Percentiles rank a stretch among this genome's conserved stretches.
Evolutionary conservation across 53 echinoderm and acorn worm genomes (phyloP).

Genomic region (Stichopus horrens): DNA sequence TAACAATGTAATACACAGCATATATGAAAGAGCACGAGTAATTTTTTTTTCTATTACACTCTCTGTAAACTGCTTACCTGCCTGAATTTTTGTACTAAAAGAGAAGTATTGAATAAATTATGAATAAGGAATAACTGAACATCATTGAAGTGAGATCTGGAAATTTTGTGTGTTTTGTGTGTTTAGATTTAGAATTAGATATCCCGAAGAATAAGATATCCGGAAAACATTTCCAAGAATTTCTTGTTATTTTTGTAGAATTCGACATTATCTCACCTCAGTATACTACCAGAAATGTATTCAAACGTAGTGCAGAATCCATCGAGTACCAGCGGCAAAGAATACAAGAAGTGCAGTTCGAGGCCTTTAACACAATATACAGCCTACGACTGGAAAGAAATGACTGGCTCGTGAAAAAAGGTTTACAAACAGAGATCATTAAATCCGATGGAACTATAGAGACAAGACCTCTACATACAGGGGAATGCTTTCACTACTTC

Average conservation of each 20-base stretch:
- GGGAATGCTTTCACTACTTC: slow-evolving; percentile 60
- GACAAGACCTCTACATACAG: slow-evolving; percentile 47
- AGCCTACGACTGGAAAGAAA: slow-evolving; percentile 60
- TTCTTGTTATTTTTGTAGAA: slow-evolving; percentile 14
- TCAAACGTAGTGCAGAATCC: slow-evolving; percentile 55
- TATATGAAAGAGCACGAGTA: too few relatives aligned
- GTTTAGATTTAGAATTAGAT: too few relatives aligned
- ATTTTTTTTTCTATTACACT: too few relatives aligned
- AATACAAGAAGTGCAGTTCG: slow-evolving; percentile 62
- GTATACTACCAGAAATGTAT: slow-evolving; percentile 18
- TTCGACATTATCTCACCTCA: slow-evolving; percentile 52
- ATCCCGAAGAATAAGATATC: too few relatives aligned
- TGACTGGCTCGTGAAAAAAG: slow-evolving; percentile 60
- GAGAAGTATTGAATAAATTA: too few relatives aligned
- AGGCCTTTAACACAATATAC: slow-evolving; percentile 58
- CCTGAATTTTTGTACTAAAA: too few relatives aligned
- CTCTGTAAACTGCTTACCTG: too few relatives aligned
- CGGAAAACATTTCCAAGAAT: too few relatives aligned
- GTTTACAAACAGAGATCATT: slow-evolving; percentile 62
- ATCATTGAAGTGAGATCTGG: too few relatives aligned
- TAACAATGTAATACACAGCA: too few relatives aligned
- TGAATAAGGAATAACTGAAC: too few relatives aligned
- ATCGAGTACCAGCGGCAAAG: slow-evolving; percentile 34
- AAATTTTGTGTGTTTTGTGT: too few relatives aligned
- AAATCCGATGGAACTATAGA: slow-evolving; percentile 59